phyloP scores from a whole-genome alignment of 2,888 invertebrate species.

The Nematopogon swammerdamellus region DNA sequence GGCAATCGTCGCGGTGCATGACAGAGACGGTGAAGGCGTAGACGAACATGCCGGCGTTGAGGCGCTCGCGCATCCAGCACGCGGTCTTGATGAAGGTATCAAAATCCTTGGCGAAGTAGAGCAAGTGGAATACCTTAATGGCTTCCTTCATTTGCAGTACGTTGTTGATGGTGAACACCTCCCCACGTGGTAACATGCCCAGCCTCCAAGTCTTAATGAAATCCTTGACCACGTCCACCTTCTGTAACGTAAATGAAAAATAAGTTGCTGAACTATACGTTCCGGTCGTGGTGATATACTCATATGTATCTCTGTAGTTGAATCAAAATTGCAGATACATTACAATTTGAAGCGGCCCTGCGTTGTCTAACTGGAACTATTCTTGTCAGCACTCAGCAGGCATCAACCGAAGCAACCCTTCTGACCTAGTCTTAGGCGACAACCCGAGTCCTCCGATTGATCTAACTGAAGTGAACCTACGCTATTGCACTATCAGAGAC shows the following conservation, averaged over 20 bases:
- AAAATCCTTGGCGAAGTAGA: conserved; percentile 67
- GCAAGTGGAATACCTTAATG: conserved; percentile 57
- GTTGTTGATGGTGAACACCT: conserved; percentile 61
- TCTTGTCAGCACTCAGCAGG: no score
- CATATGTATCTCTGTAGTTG: no score
- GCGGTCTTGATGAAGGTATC: conserved; percentile 65
- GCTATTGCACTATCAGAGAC: no score
- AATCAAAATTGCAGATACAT: no score
- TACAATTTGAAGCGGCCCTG: no score
- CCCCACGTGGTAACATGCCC: conserved; percentile 56
- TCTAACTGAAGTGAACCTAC: no score
- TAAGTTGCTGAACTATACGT: neutral
- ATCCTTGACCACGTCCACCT: conserved; percentile 54
- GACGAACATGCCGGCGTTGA: conserved; percentile 73
- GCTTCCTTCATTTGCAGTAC: conserved; percentile 61
- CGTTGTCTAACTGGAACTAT: no score
- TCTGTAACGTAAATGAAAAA: conserved; percentile 25
- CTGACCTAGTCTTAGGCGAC: no score
- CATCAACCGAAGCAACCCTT: no score
- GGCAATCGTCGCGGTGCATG: conserved; percentile 64
- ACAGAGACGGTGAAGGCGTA: conserved; percentile 67
- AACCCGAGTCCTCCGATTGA: no score
- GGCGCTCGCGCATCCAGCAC: conserved; percentile 65
- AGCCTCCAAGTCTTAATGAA: conserved; percentile 53
- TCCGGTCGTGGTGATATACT: no score